Conservation (phyloP, 92 coral and sea anemone species). For the Plumapathes pennacea region DNA sequence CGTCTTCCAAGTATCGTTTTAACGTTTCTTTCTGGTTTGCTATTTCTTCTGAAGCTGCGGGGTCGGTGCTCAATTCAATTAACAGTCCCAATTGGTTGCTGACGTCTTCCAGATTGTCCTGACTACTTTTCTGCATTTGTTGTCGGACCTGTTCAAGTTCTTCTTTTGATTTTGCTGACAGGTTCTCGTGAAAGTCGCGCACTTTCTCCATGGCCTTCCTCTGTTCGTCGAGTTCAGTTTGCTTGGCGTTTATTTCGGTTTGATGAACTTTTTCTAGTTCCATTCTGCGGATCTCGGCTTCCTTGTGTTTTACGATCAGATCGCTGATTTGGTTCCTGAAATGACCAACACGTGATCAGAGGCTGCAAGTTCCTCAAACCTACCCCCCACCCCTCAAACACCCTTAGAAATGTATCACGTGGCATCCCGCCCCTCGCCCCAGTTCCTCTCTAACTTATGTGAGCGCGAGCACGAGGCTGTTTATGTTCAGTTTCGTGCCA, state of each 20-base stretch:
- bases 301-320: slow-evolving; percentile 81
- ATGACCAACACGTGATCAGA: too few species aligned
- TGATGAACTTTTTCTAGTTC: slow-evolving; percentile 80
- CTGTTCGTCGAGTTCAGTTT: slow-evolving; percentile 82
- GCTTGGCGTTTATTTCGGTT: slow-evolving; percentile 70
- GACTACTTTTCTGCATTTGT: slow-evolving; percentile 52
- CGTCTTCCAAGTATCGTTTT: slow-evolving; percentile 60
- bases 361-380: too few species aligned
- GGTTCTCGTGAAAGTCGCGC: slow-evolving; percentile 67
- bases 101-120: slow-evolving; percentile 46
- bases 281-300: slow-evolving; percentile 82
- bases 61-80: slow-evolving; percentile 33
- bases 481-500: too few species aligned
- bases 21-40: slow-evolving; percentile 57
- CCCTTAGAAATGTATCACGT: too few species aligned
- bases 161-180: slow-evolving; percentile 50
- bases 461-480: too few species aligned
- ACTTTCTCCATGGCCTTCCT: slow-evolving; percentile 64
- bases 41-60: slow-evolving; percentile 30
- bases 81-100: slow-evolving; percentile 58
- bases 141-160: slow-evolving; percentile 63
- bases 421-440: too few species aligned
- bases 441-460: too few species aligned
- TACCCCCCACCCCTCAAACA: too few species aligned
- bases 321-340: slow-evolving; percentile 76